Base-by-base conservation (phyloP, 2,888 invertebrate species). In the Drosophila yooni region DNA sequence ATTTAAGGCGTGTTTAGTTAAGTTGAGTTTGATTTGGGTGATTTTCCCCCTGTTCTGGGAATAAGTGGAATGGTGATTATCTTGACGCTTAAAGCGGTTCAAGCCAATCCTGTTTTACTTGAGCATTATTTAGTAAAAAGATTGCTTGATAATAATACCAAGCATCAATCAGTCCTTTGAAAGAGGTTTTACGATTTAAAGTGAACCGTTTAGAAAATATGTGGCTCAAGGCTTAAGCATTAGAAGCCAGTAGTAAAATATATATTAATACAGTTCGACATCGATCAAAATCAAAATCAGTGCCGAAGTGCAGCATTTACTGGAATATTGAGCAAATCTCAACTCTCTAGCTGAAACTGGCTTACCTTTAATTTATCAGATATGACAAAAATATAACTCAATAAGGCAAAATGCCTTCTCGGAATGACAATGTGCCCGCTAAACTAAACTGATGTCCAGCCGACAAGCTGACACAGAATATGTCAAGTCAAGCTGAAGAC, bases 11-110 rank as follows among this genome's bases (percentile, higher is more conserved):
- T 85, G 85, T 85, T 85, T 81, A 79, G 85, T 79, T 85, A 85
- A 85, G 72, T 88, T 77, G 85, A 81, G 85, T 88, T 88, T 85
- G 85, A 88, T 85, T 85, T 83, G 85, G 85, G 88, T 84, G 72
- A 52, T 59, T 58, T 34, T 18, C 21, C 48, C 34, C 34, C 29
- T 18, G 36, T 2, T 31, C 40, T 2, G 48, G 51, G 56, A 36
- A 57, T 66, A 78, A 51, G 46, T 43, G 33, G 36, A 69, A 56
- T 57, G 74, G 25, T 68, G 73, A 77, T 76, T 70, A 66, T 56
- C 27, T 43, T 52, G 56, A 46, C 68, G 48, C 3, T 67, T 67
- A 34, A 64, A 66, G 69, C 62, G 53, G 21, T 54, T 48, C 46
- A 8, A 25, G 11, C 33, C 58, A 11, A 27, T 31, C 7, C 31